Evolutionary conservation across 2,113 vertebrate species (phyloP).

Genomic region (Saimiri boliviensis): DNA sequence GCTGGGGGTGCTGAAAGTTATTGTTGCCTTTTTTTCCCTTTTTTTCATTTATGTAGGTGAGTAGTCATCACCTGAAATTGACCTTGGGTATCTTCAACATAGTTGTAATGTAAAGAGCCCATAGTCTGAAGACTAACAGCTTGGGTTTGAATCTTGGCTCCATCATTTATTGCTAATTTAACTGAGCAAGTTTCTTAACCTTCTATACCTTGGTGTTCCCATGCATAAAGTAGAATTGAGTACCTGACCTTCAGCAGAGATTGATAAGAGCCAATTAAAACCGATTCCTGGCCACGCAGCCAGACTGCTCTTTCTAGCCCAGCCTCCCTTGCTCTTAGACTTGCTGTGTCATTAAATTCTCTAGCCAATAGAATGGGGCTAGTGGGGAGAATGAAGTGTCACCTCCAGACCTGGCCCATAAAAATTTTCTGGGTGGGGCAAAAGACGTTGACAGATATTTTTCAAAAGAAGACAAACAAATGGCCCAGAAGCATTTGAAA

Average conservation of each 20-base stretch:
- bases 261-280: background rate
- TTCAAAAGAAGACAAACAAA: too few relatives aligned
- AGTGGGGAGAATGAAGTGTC: background rate
- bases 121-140: background rate
- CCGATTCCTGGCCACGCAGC: background rate
- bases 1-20: background rate
- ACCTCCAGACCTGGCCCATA: background rate
- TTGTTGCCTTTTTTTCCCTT: background rate
- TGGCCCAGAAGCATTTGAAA: too few relatives aligned
- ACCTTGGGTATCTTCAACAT: accelerated
- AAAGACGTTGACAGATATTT: too few relatives aligned
- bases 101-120: background rate
- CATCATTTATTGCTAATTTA: background rate
- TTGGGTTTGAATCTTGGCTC: background rate
- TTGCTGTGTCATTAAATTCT: background rate
- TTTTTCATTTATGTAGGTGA: background rate
- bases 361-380: background rate
- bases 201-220: background rate
- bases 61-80: background rate
- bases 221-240: background rate
- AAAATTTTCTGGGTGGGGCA: too few relatives aligned
- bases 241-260: background rate
- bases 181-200: background rate
- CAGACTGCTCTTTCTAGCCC: background rate
- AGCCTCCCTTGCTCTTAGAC: background rate